phyloP scores from a whole-genome alignment of 2,797 vertebrate genomes.

The Phataginus tetradactyla region DNA sequence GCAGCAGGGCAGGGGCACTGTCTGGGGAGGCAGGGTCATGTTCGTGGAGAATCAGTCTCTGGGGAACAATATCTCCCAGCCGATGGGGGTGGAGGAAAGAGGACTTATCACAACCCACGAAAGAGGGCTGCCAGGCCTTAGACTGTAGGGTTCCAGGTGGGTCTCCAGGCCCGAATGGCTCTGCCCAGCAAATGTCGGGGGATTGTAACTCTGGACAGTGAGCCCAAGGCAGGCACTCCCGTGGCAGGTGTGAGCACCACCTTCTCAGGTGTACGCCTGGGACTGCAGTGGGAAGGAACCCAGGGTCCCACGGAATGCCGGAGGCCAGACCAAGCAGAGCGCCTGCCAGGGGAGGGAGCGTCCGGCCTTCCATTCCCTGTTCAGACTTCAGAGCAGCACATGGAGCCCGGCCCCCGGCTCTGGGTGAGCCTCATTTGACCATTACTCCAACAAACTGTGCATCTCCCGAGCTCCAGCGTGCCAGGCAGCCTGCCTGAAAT shows the following conservation, averaged over 20 bases:
- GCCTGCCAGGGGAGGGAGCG: rapidly evolving
- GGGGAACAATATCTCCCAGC: not conserved
- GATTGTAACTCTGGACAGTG: rapidly evolving
- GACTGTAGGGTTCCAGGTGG: not conserved
- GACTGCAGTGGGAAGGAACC: no score
- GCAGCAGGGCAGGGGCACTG: rapidly evolving
- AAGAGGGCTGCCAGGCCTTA: not conserved
- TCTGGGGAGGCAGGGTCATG: not conserved
- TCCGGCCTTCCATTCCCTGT: rapidly evolving
- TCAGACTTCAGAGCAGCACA: not conserved
- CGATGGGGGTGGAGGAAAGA: not conserved
- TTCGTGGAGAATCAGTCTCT: rapidly evolving
- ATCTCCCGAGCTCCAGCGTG: not conserved
- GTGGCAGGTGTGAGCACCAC: not conserved
- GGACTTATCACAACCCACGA: not conserved
- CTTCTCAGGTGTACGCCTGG: no score
- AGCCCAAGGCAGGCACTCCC: not conserved
- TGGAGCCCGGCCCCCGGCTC: no score
- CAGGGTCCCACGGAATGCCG: rapidly evolving
- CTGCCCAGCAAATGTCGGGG: rapidly evolving
- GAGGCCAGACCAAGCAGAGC: rapidly evolving
- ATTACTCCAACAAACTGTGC: no score
- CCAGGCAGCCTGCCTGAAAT: not conserved
- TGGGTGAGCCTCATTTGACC: rapidly evolving
- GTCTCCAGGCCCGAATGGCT: no score